These are phyloP conservation scores for Ibycter americanus DNA, from an alignment of 2,797 vertebrate genomes.

Conservation along the genomic window DNA sequence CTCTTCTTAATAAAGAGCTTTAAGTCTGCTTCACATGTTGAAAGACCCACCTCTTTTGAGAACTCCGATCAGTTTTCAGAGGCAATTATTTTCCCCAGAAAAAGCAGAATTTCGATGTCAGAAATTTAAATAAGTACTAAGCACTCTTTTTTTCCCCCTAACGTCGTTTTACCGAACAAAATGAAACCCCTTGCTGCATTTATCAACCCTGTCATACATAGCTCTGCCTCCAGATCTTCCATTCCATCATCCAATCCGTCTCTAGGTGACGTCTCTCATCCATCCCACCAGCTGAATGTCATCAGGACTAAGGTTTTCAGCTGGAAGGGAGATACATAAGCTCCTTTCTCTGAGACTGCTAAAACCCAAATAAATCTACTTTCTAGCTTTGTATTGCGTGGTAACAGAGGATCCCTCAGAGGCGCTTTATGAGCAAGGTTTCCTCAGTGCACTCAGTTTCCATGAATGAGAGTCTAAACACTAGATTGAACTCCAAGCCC, in stretches of 20 bases:
- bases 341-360: not conserved
- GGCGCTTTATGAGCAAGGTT: not conserved
- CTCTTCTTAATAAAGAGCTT: conserved; percentile 72
- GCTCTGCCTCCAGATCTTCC: not conserved
- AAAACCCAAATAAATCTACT: not conserved
- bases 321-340: not conserved
- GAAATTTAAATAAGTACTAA: not conserved
- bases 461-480: not conserved
- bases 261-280: not conserved
- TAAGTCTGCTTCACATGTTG: not conserved
- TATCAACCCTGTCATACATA: not conserved
- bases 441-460: not conserved
- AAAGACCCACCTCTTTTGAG: not conserved
- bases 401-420: not conserved
- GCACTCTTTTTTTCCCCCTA: not conserved
- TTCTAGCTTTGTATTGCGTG: not conserved
- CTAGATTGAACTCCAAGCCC: not conserved
- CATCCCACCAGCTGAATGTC: not conserved
- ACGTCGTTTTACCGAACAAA: not conserved
- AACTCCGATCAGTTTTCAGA: not conserved
- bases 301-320: not conserved
- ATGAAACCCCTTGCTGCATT: not conserved
- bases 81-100: not conserved
- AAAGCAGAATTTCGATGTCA: not conserved
- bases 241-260: not conserved